phyloP scores from a whole-genome alignment of 2,113 vertebrate genomes.

The Pterophyllum scalare region DNA sequence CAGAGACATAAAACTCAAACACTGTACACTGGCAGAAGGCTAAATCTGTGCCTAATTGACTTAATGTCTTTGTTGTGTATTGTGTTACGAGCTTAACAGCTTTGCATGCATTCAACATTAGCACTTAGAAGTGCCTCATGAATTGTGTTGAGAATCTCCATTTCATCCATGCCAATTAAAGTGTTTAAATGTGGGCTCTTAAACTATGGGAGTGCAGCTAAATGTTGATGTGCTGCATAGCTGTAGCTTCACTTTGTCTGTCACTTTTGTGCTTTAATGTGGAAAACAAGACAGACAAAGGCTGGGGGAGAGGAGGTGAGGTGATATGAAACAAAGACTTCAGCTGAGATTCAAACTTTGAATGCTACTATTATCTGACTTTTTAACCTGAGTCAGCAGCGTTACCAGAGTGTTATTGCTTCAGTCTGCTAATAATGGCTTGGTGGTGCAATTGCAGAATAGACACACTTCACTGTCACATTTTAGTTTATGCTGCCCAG shows the following conservation, averaged over 20 bases:
- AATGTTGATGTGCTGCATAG: background rate
- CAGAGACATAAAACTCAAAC: conserved; percentile 38
- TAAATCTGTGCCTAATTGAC: conserved; percentile 55
- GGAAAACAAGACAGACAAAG: background rate
- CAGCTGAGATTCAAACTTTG: background rate
- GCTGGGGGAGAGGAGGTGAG: background rate
- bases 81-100: conserved; percentile 22
- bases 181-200: conserved; percentile 4
- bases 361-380: background rate
- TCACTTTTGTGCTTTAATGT: background rate
- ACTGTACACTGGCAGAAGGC: conserved; percentile 14
- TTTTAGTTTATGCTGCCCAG: background rate
- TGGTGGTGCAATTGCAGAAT: background rate
- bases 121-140: background rate
- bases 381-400: background rate
- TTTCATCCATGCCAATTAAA: conserved; percentile 22
- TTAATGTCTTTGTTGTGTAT: conserved; percentile 33
- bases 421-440: background rate
- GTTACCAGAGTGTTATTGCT: background rate
- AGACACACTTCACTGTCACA: background rate
- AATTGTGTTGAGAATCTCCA: background rate
- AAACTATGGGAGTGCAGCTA: background rate
- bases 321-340: background rate
- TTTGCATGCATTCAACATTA: conserved; percentile 1
- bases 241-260: background rate